Base-by-base conservation (phyloP, 2,888 invertebrate species). In the Hirtodrosophila cameraria region DNA sequence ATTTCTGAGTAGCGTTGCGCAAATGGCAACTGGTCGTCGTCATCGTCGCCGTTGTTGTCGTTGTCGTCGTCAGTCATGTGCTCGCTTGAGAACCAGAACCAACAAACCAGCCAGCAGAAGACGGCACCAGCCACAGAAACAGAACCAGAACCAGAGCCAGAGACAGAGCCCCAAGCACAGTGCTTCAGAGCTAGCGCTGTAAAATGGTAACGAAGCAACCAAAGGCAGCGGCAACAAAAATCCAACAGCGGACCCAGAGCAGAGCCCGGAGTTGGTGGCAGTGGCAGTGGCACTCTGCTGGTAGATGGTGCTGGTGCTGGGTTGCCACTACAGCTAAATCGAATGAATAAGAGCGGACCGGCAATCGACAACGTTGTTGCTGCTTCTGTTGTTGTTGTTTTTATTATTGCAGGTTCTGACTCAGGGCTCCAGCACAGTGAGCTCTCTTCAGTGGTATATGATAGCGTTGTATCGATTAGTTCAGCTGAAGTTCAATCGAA, bases 11-110 rank as follows among this genome's bases (percentile, higher is more conserved):
- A 57, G 74, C 71, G 75, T 81, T 81, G 82, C 82, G 75, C 80
- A 79, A 85, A 79, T 78, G 79, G 86, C 82, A 85, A 80, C 79
- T 80, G 76, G 69, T 82, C 72, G 80, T 59, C 59, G 53, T 42
- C 12, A 42, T 33, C n/a, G 59, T 33, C 9, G 46, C 28, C 20
- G 48, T 35, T 31, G 57, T 58, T 57, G 70, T 50, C 42, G 52
- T n/a, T 36, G 50, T 58, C 9, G 58, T 82, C 41, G 79, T 65
- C 59, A 55, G 54, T 62, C 78, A 74, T 74, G 78, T 78, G 75
- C 63, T 67, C 52, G 67, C 73, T 38, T 61, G 76, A 76, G 75
- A 72, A 59, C 68, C 67, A 74, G 76, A 75, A 73, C 64, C 65
- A 75, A 64, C 60, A 66, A 70, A 70, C 70, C 66, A 70, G 63